These are phyloP conservation scores for Albula goreensis DNA, from an alignment of 2,113 vertebrate genomes.

Conservation along the genomic window DNA sequence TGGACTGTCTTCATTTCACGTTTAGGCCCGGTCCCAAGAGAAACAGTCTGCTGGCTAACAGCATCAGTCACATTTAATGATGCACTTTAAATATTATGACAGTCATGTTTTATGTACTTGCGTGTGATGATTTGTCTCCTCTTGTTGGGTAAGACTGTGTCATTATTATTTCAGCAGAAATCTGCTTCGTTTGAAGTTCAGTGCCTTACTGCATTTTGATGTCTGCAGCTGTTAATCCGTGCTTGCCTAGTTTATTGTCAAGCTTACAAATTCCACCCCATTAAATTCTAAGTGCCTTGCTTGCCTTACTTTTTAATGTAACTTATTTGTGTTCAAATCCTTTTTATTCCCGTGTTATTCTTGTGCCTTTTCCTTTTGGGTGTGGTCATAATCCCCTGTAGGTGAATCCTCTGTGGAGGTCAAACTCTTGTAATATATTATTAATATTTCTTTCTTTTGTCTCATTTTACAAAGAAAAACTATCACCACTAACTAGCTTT, in stretches of 20 bases:
- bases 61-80: too few relatives aligned
- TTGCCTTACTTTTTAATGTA: background rate
- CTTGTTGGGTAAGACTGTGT: background rate
- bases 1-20: too few relatives aligned
- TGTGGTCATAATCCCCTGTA: background rate
- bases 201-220: slow-evolving; percentile 1
- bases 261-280: background rate
- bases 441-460: background rate
- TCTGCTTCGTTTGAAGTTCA: slow-evolving; percentile 1
- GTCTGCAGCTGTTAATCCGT: background rate
- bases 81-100: slow-evolving; percentile 14
- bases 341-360: background rate
- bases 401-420: background rate
- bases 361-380: background rate
- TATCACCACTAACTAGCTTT: background rate
- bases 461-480: background rate
- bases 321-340: background rate
- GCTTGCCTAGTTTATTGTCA: background rate
- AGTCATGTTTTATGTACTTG: background rate
- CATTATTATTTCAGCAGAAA: background rate
- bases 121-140: background rate
- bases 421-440: background rate
- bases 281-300: slow-evolving; percentile 2
- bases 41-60: background rate
- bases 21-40: too few relatives aligned